phyloP scores from a whole-genome alignment of 1,140 invertebrate genomes.

The Tetragnatha versicolor region DNA sequence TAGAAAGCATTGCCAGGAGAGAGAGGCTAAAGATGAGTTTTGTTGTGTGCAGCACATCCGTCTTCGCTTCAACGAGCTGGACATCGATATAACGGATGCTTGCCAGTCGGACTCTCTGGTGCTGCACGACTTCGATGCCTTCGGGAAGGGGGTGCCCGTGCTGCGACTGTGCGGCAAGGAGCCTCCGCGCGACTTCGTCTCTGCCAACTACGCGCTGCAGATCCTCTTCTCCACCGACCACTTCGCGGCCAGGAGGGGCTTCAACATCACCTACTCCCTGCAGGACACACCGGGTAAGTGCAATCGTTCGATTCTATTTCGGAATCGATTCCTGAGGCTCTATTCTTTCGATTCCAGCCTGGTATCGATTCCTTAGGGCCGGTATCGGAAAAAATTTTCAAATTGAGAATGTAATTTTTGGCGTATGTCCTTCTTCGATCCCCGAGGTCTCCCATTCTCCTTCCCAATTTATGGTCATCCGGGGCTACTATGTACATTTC shows the following conservation, averaged over 20 bases:
- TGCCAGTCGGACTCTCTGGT: neutral
- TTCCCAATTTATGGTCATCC: no score
- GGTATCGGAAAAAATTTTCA: no score
- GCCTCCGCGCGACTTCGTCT: constrained; percentile 12
- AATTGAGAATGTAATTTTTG: no score
- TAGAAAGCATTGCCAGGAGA: neutral
- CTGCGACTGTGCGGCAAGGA: neutral
- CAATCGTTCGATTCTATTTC: no score
- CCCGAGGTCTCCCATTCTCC: no score
- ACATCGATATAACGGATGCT: constrained; percentile 15
- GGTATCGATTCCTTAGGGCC: no score
- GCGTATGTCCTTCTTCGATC: no score
- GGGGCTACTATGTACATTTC: no score
- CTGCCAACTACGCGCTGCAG: neutral
- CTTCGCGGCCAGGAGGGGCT: constrained; percentile 10
- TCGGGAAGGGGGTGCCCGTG: neutral
- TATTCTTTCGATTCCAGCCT: no score
- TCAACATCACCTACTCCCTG: constrained; percentile 26
- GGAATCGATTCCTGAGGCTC: no score
- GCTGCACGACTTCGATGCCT: constrained; percentile 20
- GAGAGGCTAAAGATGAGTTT: neutral
- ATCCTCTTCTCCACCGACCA: constrained; percentile 3
- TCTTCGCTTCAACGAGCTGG: constrained; percentile 7
- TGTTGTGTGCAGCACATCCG: constrained; percentile 9
- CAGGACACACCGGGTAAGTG: constrained; percentile 6